Conservation (phyloP, 1,140 invertebrate genomes). For the Drosophila ercepeae region DNA sequence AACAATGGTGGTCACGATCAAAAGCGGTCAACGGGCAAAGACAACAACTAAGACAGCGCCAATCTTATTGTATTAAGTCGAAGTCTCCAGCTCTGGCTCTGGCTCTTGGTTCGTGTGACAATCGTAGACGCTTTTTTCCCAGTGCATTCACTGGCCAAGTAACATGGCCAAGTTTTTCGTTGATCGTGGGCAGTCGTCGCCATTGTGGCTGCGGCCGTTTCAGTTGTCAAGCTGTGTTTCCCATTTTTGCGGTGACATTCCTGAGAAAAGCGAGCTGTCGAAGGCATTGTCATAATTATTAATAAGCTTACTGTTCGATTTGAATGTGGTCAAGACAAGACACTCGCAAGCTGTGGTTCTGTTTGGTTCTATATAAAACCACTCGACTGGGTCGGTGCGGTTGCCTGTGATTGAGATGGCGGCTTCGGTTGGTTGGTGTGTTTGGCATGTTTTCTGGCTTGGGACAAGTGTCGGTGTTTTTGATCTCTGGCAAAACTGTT, state of each 20-base stretch:
- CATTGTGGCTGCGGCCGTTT: slow-evolving; percentile 51
- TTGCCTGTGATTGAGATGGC: slow-evolving; percentile 15
- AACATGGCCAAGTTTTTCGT: no score
- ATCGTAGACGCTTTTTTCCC: slow-evolving; percentile 50
- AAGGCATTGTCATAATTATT: slow-evolving; percentile 74
- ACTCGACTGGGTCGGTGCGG: background rate
- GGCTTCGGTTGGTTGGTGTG: slow-evolving; percentile 8
- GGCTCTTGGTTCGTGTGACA: slow-evolving; percentile 62
- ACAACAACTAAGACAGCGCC: slow-evolving; percentile 15
- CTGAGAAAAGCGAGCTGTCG: slow-evolving; percentile 34
- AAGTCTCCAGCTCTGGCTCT: background rate
- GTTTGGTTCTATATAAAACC: background rate
- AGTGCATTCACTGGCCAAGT: slow-evolving; percentile 16
- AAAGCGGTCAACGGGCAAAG: slow-evolving; percentile 66
- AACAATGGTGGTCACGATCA: slow-evolving; percentile 80
- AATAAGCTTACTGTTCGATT: slow-evolving; percentile 58
- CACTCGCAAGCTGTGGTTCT: slow-evolving; percentile 1
- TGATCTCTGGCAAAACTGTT: slow-evolving; percentile 55
- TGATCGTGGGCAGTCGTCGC: slow-evolving; percentile 62
- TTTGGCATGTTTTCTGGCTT: slow-evolving; percentile 31
- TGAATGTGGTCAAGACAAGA: slow-evolving; percentile 72
- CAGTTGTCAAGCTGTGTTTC: background rate
- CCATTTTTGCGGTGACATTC: slow-evolving; percentile 54
- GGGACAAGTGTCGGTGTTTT: slow-evolving; percentile 40
- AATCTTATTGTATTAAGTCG: slow-evolving; percentile 53